Evolutionary conservation across 2,888 invertebrate genomes (phyloP).

Genomic region (Tenthredo distinguenda): DNA sequence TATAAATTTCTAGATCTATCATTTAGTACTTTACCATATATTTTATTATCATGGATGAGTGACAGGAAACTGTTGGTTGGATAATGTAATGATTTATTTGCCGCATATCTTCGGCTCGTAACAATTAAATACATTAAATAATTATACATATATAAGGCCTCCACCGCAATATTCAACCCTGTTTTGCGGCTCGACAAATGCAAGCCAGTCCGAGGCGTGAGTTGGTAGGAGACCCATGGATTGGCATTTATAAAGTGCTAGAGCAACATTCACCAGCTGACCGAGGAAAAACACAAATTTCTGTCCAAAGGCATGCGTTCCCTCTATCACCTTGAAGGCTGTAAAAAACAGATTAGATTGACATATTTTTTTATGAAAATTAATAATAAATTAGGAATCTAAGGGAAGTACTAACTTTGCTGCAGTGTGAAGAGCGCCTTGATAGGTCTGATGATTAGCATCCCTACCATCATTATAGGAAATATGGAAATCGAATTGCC

Average conservation of each 20-base stretch:
- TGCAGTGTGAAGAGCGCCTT: constrained; percentile 96
- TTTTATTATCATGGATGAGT: constrained; percentile 41
- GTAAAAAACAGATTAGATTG: constrained; percentile 59
- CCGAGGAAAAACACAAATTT: constrained; percentile 96
- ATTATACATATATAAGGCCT: constrained; percentile 79
- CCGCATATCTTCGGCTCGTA: constrained; percentile 75
- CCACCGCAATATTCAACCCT: constrained; percentile 93
- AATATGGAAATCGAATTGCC: constrained; percentile 99
- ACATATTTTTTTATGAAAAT: constrained; percentile 18
- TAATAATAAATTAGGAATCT: constrained; percentile 16
- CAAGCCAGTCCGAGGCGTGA: constrained; percentile 98
- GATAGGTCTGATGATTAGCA: constrained; percentile 97
- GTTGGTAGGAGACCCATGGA: constrained; percentile 98
- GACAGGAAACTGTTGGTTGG: constrained; percentile 40
- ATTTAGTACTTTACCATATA: neutral
- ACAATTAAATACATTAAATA: constrained; percentile 57
- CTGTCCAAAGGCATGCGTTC: constrained; percentile 93
- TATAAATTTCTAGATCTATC: neutral
- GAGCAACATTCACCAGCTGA: constrained; percentile 93
- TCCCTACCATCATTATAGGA: constrained; percentile 99
- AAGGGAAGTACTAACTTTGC: constrained; percentile 79
- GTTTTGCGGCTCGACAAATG: constrained; percentile 95
- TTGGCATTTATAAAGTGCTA: constrained; percentile 98
- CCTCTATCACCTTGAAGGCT: constrained; percentile 96
- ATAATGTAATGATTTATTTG: constrained; percentile 65